A percentile compares a stretch with the other conserved stretches of the same genome.
These are phyloP conservation scores for Drosophila kikkawai DNA, from an alignment of 1,140 invertebrate species.

Conservation along the genomic window DNA sequence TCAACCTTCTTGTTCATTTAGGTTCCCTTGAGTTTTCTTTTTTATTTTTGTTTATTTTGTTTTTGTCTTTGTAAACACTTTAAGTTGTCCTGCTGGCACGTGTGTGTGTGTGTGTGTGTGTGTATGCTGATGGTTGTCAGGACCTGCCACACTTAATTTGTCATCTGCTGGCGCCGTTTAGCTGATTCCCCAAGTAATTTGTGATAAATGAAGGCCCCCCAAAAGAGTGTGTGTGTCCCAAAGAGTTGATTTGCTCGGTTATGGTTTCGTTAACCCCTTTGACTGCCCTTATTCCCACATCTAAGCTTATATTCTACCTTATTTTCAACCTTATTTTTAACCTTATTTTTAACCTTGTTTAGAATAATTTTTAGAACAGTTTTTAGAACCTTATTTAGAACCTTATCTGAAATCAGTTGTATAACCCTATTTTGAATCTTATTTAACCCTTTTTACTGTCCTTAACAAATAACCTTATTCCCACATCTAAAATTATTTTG, in stretches of 20 bases:
- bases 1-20: background rate
- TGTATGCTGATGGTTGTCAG: slow-evolving; percentile 34
- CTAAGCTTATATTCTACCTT: too few relatives aligned
- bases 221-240: slow-evolving; percentile 12
- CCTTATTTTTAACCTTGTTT: too few relatives aligned
- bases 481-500: too few relatives aligned
- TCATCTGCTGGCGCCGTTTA: slow-evolving; percentile 50
- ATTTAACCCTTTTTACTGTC: too few relatives aligned
- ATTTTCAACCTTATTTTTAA: background rate
- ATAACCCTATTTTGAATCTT: background rate
- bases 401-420: background rate
- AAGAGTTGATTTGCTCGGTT: background rate
- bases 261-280: slow-evolving; percentile 2
- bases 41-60: background rate
- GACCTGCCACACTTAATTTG: slow-evolving; percentile 45
- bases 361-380: too few relatives aligned
- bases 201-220: slow-evolving; percentile 49
- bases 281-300: background rate
- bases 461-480: too few relatives aligned
- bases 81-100: slow-evolving; percentile 11
- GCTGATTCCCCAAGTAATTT: slow-evolving; percentile 54
- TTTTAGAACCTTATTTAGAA: background rate
- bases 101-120: slow-evolving; percentile 1
- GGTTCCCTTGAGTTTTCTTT: slow-evolving; percentile 1
- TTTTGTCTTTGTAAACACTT: slow-evolving; percentile 27